Base-by-base conservation (phyloP, 2,113 vertebrate genomes). In the Ancistrus triradiatus region DNA sequence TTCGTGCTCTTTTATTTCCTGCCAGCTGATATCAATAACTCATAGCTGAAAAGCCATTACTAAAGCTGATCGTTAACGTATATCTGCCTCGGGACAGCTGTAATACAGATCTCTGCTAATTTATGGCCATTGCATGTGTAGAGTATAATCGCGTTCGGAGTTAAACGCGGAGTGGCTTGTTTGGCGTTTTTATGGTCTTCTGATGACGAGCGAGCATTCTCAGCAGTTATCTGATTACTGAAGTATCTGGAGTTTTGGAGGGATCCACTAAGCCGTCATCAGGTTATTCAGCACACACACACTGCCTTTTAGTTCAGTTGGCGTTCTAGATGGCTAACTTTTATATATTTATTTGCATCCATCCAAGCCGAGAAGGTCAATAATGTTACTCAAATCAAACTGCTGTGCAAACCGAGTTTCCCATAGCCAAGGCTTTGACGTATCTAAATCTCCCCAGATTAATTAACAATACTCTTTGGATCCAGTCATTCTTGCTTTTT, bases 371-470 rank as follows among this genome's bases (percentile, higher is more conserved):
- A 80, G 79, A 82, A 81, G 70, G 77, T 81, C n/a, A n/a, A n/a
- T 76, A 77, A 55, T 63, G 74, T 72, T 66, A 14, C 69, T 80
- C 69, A 73, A 77, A 69, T 63, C 59, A 15, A 80, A 82, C 13
- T 79, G 76, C 71, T 88, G 76, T 81, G 74, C 90, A 77, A 80
- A 69, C 80, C 59, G 83, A 87, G 77, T 73, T 74, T 56, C 70
- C 56, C 69, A 61, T 38, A 44, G 22, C 69, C 74, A 70, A 66
- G 74, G 81, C 66, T 69, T 64, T 52, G 53, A 27, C 70, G 55
- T 59, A 63, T 50, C 59, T 53, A 70, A 68, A n/a, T 21, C 60
- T 50, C 74, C 74, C 66, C 55, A 28, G 64, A 76, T 65, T 72
- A 71, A 65, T 73, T 66, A 43, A 46, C 64, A 79, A 74, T 74